Evolutionary conservation across 92 coral and sea anemone species (phyloP).

Genomic region (Epizoanthus ramosus): DNA sequence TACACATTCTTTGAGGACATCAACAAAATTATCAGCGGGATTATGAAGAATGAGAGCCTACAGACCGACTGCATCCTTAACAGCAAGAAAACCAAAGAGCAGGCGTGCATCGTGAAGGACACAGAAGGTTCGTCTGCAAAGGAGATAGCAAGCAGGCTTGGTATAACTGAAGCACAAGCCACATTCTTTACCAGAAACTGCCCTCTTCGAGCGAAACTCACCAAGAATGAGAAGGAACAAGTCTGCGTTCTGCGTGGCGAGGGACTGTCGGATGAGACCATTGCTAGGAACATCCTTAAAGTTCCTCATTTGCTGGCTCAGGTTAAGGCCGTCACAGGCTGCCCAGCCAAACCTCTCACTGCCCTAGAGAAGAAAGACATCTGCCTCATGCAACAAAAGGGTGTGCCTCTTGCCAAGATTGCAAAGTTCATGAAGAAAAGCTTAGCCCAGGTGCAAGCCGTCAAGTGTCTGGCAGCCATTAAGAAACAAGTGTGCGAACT

Average conservation of each 20-base stretch:
- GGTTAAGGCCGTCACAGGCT: slow-evolving; percentile 3
- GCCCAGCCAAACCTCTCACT: not conserved
- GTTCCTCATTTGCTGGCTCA: not conserved
- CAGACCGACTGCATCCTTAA: slow-evolving; percentile 25
- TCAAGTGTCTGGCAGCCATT: no score
- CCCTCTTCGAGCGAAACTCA: slow-evolving; percentile 18
- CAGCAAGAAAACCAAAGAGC: not conserved
- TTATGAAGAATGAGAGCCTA: not conserved
- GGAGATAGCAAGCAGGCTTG: not conserved
- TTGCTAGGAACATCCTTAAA: not conserved
- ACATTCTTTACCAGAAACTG: slow-evolving; percentile 11
- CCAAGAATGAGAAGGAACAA: slow-evolving; percentile 5
- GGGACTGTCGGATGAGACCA: not conserved
- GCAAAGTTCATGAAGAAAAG: no score
- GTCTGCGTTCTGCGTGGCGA: not conserved
- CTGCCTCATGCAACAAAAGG: no score
- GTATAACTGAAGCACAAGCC: not conserved
- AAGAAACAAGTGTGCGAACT: not conserved
- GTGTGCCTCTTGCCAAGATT: no score
- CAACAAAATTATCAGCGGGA: not conserved
- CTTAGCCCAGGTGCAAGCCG: no score
- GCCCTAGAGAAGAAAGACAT: not conserved
- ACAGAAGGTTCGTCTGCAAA: not conserved
- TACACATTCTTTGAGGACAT: slow-evolving; percentile 16
- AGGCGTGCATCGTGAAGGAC: slow-evolving; percentile 30